Evolutionary conservation across 1,140 invertebrate genomes (phyloP).

Genomic region (Hestina assimilis): DNA sequence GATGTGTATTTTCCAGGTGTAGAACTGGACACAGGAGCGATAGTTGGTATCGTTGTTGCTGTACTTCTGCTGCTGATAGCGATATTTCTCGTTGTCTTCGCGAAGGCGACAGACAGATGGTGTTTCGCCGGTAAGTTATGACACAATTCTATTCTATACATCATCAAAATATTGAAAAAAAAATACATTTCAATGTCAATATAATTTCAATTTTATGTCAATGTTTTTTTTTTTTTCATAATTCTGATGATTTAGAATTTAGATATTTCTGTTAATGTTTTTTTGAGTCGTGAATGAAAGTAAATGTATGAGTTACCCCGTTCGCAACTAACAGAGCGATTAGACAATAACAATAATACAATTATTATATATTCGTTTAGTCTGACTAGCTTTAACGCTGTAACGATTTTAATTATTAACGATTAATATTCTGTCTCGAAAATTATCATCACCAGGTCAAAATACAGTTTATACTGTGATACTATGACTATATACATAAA

Average conservation of each 20-base stretch:
- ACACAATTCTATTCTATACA: background rate
- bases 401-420: too few relatives aligned
- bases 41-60: constrained; percentile 86
- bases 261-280: background rate
- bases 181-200: background rate
- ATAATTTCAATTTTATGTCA: background rate
- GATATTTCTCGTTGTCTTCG: constrained; percentile 85
- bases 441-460: too few relatives aligned
- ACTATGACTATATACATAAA: too few relatives aligned
- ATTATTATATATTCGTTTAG: background rate
- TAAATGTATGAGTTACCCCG: constrained; percentile 2
- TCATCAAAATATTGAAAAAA: background rate
- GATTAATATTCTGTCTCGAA: too few relatives aligned
- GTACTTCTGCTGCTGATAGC: constrained; percentile 83
- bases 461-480: too few relatives aligned
- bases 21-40: constrained; percentile 84
- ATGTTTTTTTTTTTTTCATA: background rate
- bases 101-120: constrained; percentile 87
- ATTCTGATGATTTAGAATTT: constrained; percentile 6
- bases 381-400: too few relatives aligned
- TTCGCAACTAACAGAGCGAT: constrained; percentile 25
- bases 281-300: constrained; percentile 23
- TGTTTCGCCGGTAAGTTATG: constrained; percentile 88
- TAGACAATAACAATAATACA: background rate
- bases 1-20: constrained; percentile 79